Conservation (phyloP, 64 coral and sea anemone species). For the Porites lutea region DNA sequence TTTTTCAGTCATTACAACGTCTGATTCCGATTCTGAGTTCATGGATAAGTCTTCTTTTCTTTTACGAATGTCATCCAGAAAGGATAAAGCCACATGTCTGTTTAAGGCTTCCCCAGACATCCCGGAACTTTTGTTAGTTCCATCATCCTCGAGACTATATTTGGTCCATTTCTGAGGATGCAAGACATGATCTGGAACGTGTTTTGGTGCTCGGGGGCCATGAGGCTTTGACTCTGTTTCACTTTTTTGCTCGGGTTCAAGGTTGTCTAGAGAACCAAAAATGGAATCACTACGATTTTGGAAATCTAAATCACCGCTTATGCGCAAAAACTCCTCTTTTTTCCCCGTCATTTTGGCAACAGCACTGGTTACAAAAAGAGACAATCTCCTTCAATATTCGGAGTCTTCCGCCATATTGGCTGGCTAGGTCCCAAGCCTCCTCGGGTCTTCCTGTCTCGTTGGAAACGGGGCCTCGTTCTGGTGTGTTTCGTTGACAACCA, state of each 20-base stretch:
- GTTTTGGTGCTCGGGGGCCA: conserved; percentile 36
- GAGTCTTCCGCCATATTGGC: background rate
- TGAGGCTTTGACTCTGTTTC: background rate
- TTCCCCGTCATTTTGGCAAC: conserved; percentile 60
- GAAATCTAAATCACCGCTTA: conserved; percentile 78
- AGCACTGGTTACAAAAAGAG: no score
- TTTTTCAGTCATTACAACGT: conserved; percentile 72
- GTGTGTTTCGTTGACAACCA: conserved; percentile 85
- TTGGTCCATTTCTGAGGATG: conserved; percentile 94
- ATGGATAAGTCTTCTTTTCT: conserved; percentile 34
- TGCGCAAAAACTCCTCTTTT: conserved; percentile 70
- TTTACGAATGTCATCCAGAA: conserved; percentile 85
- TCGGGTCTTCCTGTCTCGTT: background rate
- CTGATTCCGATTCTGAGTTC: background rate
- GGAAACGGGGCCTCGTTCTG: conserved; percentile 45
- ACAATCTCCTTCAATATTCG: background rate
- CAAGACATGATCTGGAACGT: conserved; percentile 86
- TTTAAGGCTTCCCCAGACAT: conserved; percentile 74
- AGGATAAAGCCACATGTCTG: conserved; percentile 79
- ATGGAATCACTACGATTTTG: conserved; percentile 80
- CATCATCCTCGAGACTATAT: conserved; percentile 89
- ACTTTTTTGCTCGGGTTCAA: conserved; percentile 68
- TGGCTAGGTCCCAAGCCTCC: conserved; percentile 55
- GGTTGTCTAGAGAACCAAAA: conserved; percentile 80
- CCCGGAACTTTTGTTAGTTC: conserved; percentile 50